Base-by-base conservation (phyloP, 2,113 vertebrate species). In the Rattus rattus region DNA sequence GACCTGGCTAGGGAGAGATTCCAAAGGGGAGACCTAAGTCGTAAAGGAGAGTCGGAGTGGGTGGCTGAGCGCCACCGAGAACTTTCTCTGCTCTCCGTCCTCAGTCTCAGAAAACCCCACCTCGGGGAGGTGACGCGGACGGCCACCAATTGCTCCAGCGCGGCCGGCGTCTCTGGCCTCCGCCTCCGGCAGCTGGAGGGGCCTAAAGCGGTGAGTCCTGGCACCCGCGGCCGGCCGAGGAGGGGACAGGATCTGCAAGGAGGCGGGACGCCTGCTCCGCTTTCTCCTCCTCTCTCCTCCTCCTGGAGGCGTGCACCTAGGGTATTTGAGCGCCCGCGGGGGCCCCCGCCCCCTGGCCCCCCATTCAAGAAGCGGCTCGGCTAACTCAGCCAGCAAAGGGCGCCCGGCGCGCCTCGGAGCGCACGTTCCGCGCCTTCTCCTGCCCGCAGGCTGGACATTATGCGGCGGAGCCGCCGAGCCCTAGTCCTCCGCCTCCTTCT, bases 321-420 rank as follows among this genome's bases (percentile, higher is more conserved):
- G 92, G 96, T 95, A 96, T 94, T 94, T 94, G 96, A 96, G 96
- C 90, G 28, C 94, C 96, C 94, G 94, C 96, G 65, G 24, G 70
- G 91, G 97, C 88, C 97, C 91, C 95, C 94, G 96, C 83, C 90
- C 93, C 96, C 80, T 70, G 43, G 67, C 76, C 93, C 96, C 97
- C 96, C 96, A 95, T 97, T 97, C 97, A 98, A 97, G 97, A 97
- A 94, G 97, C 95, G 52, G 92, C 97, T 80, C 90, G 80, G 97
- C 96, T 88, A 93, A 69, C 96, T 95, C 49, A 14, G 90, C 93
- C 95, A 84, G 96, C 96, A 97, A 96, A 97, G 95, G 97, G 97
- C 97, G 97, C 97, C 96, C 95, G 52, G 97, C 95, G 97, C 97
- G 97, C 97, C 97, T 94, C 69, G 93, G 95, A 97, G 97, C 97